These are phyloP conservation scores for Danio jaintianensis DNA, from an alignment of 2,797 vertebrate genomes.

Conservation along the genomic window DNA sequence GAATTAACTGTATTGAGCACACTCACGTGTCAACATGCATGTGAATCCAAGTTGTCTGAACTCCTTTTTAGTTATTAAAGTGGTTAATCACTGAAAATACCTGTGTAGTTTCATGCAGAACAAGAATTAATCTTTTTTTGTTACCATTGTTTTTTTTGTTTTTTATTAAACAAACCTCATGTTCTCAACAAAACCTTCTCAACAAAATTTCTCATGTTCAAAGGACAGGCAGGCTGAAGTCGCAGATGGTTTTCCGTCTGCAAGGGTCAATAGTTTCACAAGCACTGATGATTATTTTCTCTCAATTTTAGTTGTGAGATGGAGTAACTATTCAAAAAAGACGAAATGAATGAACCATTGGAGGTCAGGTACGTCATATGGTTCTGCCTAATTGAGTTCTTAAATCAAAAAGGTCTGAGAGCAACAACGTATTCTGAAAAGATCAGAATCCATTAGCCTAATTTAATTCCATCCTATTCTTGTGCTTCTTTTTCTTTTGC, in stretches of 20 bases:
- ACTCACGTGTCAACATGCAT: neutral
- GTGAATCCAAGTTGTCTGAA: neutral
- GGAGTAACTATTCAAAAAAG: conserved; percentile 12
- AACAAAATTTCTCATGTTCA: neutral
- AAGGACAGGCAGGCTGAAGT: neutral
- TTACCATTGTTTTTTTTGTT: too few relatives aligned
- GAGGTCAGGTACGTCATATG: conserved; percentile 14
- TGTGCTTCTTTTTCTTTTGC: conserved; percentile 39
- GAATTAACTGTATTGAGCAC: neutral
- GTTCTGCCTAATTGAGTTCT: conserved; percentile 14
- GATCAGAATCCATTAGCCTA: conserved; percentile 39
- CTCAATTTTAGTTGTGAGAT: neutral
- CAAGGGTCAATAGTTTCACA: conserved; percentile 11
- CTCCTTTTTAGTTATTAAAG: neutral
- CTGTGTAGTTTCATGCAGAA: neutral
- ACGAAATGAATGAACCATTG: neutral
- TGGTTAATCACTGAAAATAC: neutral
- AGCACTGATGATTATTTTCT: conserved; percentile 16
- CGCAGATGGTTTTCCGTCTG: conserved; percentile 28
- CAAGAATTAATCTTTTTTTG: conserved; percentile 15
- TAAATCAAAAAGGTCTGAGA: conserved; percentile 43
- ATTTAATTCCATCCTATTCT: conserved; percentile 45
- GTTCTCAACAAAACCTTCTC: too few relatives aligned
- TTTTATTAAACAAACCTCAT: neutral
- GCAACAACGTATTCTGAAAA: conserved; percentile 20